A percentile compares a stretch with the other conserved stretches of the same genome.
Conservation (phyloP, 2,888 invertebrate species). For the Norana najaformis region DNA sequence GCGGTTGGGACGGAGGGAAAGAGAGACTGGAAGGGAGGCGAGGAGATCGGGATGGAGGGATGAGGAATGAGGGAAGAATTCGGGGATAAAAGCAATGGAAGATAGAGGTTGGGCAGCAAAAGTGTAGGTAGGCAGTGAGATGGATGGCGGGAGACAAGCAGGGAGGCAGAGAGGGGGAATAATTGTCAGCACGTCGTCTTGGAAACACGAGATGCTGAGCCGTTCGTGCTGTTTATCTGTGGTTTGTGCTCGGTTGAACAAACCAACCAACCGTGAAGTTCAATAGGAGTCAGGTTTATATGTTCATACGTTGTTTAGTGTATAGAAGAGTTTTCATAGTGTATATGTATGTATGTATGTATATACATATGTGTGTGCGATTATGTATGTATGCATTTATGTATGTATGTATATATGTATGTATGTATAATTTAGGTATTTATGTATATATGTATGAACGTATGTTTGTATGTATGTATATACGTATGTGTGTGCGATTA, state of each 20-base stretch:
- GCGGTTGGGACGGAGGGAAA: not conserved
- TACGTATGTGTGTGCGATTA: no score
- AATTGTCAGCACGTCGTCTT: not conserved
- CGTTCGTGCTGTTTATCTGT: not conserved
- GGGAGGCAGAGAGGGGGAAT: not conserved
- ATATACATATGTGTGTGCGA: not conserved
- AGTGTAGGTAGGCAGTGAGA: not conserved
- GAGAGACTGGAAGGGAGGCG: no score
- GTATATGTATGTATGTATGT: not conserved
- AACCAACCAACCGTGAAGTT: not conserved
- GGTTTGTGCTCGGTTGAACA: not conserved
- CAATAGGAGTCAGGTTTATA: not conserved
- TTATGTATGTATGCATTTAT: not conserved
- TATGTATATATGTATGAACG: no score
- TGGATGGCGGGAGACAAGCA: not conserved
- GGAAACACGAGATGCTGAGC: not conserved
- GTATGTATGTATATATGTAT: not conserved
- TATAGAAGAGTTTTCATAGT: not conserved
- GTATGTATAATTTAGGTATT: not conserved
- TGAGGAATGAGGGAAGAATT: no score
- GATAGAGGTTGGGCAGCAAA: no score
- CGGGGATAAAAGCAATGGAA: no score
- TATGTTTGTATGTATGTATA: no score
- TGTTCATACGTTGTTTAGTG: not conserved
- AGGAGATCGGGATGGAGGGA: no score